Evolutionary conservation across 30 jellyfish, hydroid and myxozoan genomes (phyloP), one percentile per base, ranked within the genome.

Genomic region (Cassiopea xamachana): DNA sequence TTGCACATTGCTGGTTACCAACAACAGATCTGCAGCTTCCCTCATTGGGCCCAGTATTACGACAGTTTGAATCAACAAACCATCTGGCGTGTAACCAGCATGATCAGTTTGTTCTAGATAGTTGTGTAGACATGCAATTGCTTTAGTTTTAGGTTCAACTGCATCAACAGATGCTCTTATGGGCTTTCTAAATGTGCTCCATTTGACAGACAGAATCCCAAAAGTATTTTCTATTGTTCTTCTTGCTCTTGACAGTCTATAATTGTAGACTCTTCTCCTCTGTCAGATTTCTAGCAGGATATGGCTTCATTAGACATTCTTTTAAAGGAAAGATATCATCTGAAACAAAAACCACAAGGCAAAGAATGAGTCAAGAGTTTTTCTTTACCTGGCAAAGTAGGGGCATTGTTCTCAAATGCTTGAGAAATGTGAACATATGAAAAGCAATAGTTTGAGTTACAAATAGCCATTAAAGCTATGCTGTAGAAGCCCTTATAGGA

Each of bases 171-270:
- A 55, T 50, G 98, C 98, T 73, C 80, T 73, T 61, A 92, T 92
- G 46, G 98, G 94, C 48, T 86, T 47, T n/a, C 93, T 82, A 68
- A 86, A 92, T 15, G 87, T 87, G 51, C 94, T 77, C 98, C 98
- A 92, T 46, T 74, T 55, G n/a, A 90, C 93, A 48, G 90, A 69
- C 80, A 88, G 49, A 61, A 87, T 80, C 17, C 97, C 94, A 78
- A 88, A 92, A 16, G 77, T 47, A 83, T 92, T 92, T 75, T 92
- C 98, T 60, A 87, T 92, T 60, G 91, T 91, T 50, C 87, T 69
- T 68, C 88, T 48, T 18, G 94, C 88, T 46, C 97, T 87, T 19
- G 77, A 15, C 70, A 81, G 94, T 18, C 97, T 50, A 71, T 92
- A 87, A 64, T 69, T 92, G 78, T 45, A 92, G 18, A 85, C 69